These are phyloP conservation scores for Gallinago media DNA, from an alignment of 2,113 vertebrate genomes.

Conservation along the genomic window DNA sequence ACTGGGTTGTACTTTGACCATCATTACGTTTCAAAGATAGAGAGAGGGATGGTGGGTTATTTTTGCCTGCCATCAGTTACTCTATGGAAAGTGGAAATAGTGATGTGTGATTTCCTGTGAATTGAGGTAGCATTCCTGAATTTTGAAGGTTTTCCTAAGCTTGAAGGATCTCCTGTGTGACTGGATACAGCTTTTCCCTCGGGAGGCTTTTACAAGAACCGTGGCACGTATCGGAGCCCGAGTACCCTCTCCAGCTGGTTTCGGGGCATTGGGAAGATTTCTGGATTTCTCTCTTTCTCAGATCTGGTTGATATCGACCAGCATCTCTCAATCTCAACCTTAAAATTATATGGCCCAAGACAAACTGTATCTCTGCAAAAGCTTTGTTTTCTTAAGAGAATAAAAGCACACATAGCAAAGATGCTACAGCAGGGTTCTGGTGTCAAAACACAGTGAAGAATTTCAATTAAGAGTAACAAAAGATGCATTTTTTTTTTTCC, in stretches of 20 bases:
- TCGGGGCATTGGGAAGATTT: not conserved
- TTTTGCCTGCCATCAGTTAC: not conserved
- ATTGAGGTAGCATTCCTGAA: not conserved
- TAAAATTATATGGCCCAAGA: not conserved
- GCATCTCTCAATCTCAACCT: not conserved
- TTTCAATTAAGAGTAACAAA: not conserved
- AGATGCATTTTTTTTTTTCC: not conserved
- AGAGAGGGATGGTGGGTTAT: not conserved
- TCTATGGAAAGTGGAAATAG: not conserved
- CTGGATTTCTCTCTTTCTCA: not conserved
- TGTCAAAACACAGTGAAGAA: not conserved
- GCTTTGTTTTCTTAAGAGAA: not conserved
- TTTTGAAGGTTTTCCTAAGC: not conserved
- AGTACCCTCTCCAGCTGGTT: not conserved
- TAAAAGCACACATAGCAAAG: not conserved
- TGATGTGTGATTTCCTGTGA: not conserved
- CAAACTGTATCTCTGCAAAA: not conserved
- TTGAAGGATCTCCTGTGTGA: not conserved
- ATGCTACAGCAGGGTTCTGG: not conserved
- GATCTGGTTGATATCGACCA: not conserved
- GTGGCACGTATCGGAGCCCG: rapidly evolving
- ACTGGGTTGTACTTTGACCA: not conserved
- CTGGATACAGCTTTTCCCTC: not conserved
- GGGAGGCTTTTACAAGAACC: not conserved
- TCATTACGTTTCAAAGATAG: not conserved